These are phyloP conservation scores for Amyelois transitella DNA, from an alignment of 1,140 invertebrate species.

Conservation along the genomic window DNA sequence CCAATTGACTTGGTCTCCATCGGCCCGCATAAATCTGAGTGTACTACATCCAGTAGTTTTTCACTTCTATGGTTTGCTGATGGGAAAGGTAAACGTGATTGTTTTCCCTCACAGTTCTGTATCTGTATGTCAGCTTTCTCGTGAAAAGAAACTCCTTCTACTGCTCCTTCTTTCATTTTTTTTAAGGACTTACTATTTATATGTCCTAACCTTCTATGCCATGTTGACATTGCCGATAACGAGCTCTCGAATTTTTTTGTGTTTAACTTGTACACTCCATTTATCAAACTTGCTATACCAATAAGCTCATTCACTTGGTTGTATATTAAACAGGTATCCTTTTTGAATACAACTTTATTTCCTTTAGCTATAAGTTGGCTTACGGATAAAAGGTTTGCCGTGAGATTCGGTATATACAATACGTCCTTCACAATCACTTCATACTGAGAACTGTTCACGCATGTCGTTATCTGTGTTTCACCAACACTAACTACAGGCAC, in stretches of 20 bases:
- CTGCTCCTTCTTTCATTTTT: slow-evolving; percentile 19
- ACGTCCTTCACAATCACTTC: slow-evolving; percentile 18
- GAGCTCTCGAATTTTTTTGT: slow-evolving; percentile 15
- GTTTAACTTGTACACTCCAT: slow-evolving; percentile 32
- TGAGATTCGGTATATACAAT: slow-evolving; percentile 26
- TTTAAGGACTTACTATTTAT: slow-evolving; percentile 23
- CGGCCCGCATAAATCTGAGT: too few relatives aligned
- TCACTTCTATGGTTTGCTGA: slow-evolving; percentile 10
- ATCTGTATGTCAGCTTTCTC: slow-evolving; percentile 20
- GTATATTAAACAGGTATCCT: slow-evolving; percentile 20
- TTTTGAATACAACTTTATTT: slow-evolving; percentile 24
- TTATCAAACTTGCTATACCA: slow-evolving; percentile 16
- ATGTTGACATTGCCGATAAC: slow-evolving; percentile 13
- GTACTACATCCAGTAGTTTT: slow-evolving; percentile 27
- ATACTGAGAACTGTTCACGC: slow-evolving; percentile 11
- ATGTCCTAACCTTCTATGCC: slow-evolving; percentile 35
- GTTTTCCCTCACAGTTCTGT: slow-evolving; percentile 26
- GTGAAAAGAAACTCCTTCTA: slow-evolving; percentile 18
- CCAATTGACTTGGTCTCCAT: too few relatives aligned
- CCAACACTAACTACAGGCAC: slow-evolving; percentile 18
- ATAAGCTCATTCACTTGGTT: slow-evolving; percentile 19
- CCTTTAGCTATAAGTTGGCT: slow-evolving; percentile 30
- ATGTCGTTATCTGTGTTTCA: slow-evolving; percentile 16
- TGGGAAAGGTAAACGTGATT: slow-evolving; percentile 25
- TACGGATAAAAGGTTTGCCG: slow-evolving; percentile 28